Evolutionary conservation across 2,113 vertebrate species (phyloP).

Genomic region (Embiotoca jacksoni): DNA sequence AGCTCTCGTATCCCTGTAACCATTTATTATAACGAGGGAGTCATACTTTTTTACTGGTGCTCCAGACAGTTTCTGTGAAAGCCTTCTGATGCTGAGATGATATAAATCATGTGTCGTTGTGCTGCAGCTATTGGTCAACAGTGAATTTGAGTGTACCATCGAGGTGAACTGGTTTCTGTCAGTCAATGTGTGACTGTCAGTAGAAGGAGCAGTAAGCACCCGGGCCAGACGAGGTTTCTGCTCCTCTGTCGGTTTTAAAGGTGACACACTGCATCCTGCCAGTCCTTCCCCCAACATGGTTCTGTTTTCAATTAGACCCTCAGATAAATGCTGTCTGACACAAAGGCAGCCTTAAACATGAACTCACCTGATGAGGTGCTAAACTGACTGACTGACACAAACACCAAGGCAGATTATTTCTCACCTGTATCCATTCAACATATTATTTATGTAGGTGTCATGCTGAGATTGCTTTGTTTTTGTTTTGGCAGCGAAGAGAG

Average conservation of each 20-base stretch:
- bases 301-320: constrained; percentile 57
- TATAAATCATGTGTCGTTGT: not conserved
- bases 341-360: constrained; percentile 19
- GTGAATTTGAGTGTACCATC: not conserved
- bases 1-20: not conserved
- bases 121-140: constrained; percentile 1
- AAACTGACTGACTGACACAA: constrained; percentile 15
- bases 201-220: not conserved
- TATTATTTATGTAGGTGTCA: not conserved
- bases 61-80: not conserved
- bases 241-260: constrained; percentile 14
- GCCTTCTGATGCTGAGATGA: not conserved
- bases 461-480: not conserved
- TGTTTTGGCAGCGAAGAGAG: not conserved
- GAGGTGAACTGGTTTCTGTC: not conserved
- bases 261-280: constrained; percentile 23
- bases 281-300: not conserved
- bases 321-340: constrained; percentile 44
- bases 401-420: not conserved
- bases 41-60: not conserved
- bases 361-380: constrained; percentile 47
- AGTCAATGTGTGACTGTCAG: not conserved
- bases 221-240: not conserved
- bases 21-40: not conserved
- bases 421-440: not conserved